These are phyloP conservation scores for Zelostemma sp. DNA, from an alignment of 1,140 invertebrate genomes.

Conservation along the genomic window DNA sequence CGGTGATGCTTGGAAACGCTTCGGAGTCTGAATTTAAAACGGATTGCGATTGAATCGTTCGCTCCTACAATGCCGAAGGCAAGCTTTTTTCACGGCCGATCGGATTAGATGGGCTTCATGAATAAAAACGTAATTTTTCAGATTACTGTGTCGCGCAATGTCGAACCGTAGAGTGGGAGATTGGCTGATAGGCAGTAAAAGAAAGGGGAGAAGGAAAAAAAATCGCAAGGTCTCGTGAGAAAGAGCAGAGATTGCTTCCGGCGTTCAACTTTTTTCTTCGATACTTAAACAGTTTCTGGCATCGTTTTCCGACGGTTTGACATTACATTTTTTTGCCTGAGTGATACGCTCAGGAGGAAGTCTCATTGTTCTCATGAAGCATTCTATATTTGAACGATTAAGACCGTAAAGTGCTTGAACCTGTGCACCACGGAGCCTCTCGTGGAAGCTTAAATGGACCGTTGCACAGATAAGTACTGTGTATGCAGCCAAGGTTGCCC, in stretches of 20 bases:
- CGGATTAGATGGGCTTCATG: slow-evolving; percentile 53
- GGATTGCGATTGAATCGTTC: slow-evolving; percentile 53
- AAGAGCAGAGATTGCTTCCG: slow-evolving; percentile 41
- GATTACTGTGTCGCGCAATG: slow-evolving; percentile 48
- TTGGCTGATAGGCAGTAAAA: slow-evolving; percentile 35
- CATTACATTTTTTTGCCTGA: slow-evolving; percentile 7
- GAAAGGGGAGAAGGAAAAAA: slow-evolving; percentile 27
- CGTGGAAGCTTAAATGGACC: slow-evolving; percentile 22
- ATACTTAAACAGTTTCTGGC: slow-evolving; percentile 4
- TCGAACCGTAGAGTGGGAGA: slow-evolving; percentile 37
- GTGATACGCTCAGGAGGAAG: no score
- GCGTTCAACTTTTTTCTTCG: slow-evolving; percentile 9
- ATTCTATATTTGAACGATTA: slow-evolving; percentile 40
- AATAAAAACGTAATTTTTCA: slow-evolving; percentile 59
- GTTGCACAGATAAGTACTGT: slow-evolving; percentile 33
- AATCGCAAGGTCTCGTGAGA: slow-evolving; percentile 35
- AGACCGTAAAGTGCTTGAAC: slow-evolving; percentile 30
- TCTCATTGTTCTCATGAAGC: slow-evolving; percentile 16
- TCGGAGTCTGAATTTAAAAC: slow-evolving; percentile 49
- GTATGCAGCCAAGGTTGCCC: slow-evolving; percentile 31
- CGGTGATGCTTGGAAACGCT: slow-evolving; percentile 14
- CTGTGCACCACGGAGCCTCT: neutral
- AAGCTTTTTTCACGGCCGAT: slow-evolving; percentile 44
- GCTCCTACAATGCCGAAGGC: slow-evolving; percentile 36
- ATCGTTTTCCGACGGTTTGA: slow-evolving; percentile 6